Evolutionary conservation across 2,113 vertebrate species (phyloP).

Genomic region (Azemiops feae): DNA sequence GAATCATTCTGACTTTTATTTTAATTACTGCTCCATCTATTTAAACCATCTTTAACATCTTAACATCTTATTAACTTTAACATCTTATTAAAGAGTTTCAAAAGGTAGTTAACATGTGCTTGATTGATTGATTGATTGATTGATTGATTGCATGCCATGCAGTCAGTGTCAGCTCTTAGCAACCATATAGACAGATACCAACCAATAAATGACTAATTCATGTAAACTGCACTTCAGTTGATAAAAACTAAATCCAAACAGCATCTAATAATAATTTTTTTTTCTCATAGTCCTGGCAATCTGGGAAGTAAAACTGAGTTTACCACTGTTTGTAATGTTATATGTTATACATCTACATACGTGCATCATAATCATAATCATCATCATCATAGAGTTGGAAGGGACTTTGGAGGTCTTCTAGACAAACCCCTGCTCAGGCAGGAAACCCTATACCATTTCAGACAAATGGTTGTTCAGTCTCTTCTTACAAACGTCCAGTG

Average conservation of each 20-base stretch:
- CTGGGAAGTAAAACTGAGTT: accelerated
- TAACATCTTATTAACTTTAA: too few relatives aligned
- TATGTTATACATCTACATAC: neutral
- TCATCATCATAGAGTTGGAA: too few relatives aligned
- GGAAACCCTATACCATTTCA: too few relatives aligned
- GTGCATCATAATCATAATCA: too few relatives aligned
- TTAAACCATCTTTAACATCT: neutral
- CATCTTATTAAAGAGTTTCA: neutral
- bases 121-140: neutral
- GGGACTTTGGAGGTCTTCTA: too few relatives aligned
- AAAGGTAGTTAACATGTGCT: neutral
- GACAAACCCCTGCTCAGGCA: too few relatives aligned
- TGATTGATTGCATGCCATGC: neutral
- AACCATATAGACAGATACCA: neutral
- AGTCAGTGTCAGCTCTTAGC: neutral
- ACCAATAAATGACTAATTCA: neutral
- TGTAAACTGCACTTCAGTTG: neutral
- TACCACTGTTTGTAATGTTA: neutral
- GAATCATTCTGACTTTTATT: neutral
- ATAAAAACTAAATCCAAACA: neutral
- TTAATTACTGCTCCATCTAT: neutral
- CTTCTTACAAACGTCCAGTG: too few relatives aligned
- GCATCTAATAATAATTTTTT: neutral
- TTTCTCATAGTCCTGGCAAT: neutral
- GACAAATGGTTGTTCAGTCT: too few relatives aligned